These are phyloP conservation scores for Asbolus verrucosus DNA, from an alignment of 1,140 invertebrate genomes.

Conservation along the genomic window DNA sequence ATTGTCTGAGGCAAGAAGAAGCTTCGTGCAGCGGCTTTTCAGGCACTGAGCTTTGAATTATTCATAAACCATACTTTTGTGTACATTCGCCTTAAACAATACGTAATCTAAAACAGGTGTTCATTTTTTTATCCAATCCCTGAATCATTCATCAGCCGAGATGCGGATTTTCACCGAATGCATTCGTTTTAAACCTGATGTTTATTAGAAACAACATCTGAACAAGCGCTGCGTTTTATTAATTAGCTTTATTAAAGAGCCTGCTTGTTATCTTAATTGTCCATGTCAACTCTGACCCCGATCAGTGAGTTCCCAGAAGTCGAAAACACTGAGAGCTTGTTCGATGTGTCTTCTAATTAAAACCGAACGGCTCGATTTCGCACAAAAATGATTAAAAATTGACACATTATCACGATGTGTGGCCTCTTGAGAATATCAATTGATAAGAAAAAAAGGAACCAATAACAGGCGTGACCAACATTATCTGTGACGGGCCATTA, in stretches of 20 bases:
- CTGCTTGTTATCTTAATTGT: slow-evolving; percentile 38
- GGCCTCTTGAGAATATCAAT: neutral
- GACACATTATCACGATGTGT: neutral
- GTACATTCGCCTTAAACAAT: slow-evolving; percentile 32
- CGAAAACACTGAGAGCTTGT: slow-evolving; percentile 22
- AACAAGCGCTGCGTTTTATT: slow-evolving; percentile 12
- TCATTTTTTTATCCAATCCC: slow-evolving; percentile 22
- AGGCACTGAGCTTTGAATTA: slow-evolving; percentile 30
- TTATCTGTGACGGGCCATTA: neutral
- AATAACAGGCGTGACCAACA: neutral
- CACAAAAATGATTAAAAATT: neutral
- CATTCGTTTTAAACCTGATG: neutral
- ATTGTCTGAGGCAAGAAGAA: slow-evolving; percentile 37
- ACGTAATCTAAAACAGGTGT: slow-evolving; percentile 37
- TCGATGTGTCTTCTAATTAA: slow-evolving; percentile 26
- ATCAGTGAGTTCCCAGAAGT: slow-evolving; percentile 23
- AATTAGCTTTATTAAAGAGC: slow-evolving; percentile 38
- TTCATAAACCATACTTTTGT: slow-evolving; percentile 29
- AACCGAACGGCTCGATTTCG: slow-evolving; percentile 14
- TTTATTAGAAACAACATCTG: neutral
- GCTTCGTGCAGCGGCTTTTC: slow-evolving; percentile 30
- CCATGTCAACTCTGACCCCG: slow-evolving; percentile 27
- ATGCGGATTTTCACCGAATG: slow-evolving; percentile 24
- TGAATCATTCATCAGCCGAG: slow-evolving; percentile 7
- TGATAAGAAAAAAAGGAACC: neutral